Percentiles rank a stretch among this genome's conserved stretches.
These are phyloP conservation scores for Luffia ferchaultella DNA, from an alignment of 2,888 invertebrate genomes.

Conservation along the genomic window DNA sequence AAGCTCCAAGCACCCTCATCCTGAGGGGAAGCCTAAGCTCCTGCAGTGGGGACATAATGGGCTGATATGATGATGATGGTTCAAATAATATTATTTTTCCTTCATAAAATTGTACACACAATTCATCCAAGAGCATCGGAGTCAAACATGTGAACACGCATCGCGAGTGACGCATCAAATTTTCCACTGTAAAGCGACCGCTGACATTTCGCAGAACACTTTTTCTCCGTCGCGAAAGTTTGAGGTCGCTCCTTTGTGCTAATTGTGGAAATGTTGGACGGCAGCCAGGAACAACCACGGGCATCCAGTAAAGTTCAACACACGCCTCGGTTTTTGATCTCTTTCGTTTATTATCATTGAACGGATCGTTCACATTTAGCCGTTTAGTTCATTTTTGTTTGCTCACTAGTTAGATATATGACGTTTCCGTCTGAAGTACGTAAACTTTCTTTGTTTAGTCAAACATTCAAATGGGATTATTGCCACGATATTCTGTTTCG, in stretches of 20 bases:
- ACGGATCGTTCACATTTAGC: slow-evolving; percentile 15
- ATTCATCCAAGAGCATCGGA: neutral
- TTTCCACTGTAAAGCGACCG: slow-evolving; percentile 37
- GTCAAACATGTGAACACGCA: slow-evolving; percentile 11
- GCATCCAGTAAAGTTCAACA: slow-evolving; percentile 41
- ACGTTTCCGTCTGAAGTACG: neutral
- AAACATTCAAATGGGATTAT: slow-evolving; percentile 25
- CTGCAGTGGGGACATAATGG: neutral
- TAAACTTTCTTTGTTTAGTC: slow-evolving; percentile 30
- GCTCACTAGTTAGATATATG: neutral
- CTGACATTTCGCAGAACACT: slow-evolving; percentile 56
- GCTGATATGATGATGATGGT: neutral
- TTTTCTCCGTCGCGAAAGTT: slow-evolving; percentile 31
- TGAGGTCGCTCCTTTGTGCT: slow-evolving; percentile 64
- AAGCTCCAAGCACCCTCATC: no score
- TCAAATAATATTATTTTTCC: neutral
- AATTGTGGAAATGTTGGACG: slow-evolving; percentile 58
- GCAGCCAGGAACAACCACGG: slow-evolving; percentile 35
- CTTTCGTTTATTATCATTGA: slow-evolving; percentile 21
- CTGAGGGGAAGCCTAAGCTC: neutral
- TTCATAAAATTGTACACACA: neutral
- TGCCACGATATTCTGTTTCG: neutral
- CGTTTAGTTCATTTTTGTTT: neutral
- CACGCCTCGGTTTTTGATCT: slow-evolving; percentile 39
- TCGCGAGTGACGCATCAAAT: slow-evolving; percentile 42